A percentile compares a stretch with the other conserved stretches of the same genome.
phyloP scores from a whole-genome alignment of 2,797 vertebrate genomes.

The Enteromius paludinosus region DNA sequence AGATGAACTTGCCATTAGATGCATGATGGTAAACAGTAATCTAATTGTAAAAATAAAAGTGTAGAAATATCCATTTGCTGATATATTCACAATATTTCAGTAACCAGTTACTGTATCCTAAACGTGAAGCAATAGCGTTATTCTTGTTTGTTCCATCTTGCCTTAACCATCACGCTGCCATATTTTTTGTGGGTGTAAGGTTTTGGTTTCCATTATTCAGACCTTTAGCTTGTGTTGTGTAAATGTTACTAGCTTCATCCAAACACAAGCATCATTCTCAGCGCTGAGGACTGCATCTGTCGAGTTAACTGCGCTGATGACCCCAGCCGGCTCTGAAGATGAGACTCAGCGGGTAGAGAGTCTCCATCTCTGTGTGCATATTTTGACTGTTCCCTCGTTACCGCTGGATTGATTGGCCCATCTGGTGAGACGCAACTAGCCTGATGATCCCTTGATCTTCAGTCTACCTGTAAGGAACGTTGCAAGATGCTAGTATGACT shows the following conservation, averaged over 20 bases:
- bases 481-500: conserved; percentile 1
- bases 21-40: background rate
- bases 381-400: conserved; percentile 37
- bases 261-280: background rate
- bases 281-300: conserved; percentile 18
- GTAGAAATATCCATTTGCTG: background rate
- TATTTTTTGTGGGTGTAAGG: background rate
- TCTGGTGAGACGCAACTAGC: conserved; percentile 33
- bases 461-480: background rate
- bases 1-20: background rate
- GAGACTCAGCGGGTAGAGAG: conserved; percentile 25
- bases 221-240: background rate
- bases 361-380: conserved; percentile 24
- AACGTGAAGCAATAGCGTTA: background rate
- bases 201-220: background rate
- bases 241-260: background rate
- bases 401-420: conserved; percentile 42
- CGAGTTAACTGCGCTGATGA: background rate
- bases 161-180: background rate
- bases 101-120: background rate
- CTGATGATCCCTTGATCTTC: conserved; percentile 13
- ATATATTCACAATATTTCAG: background rate
- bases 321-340: background rate
- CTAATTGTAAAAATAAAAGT: background rate
- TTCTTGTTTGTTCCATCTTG: background rate